A percentile compares a stretch with the other conserved stretches of the same genome.
These are phyloP conservation scores for Latrodectus hesperus DNA, from an alignment of 2,888 invertebrate genomes.

Conservation along the genomic window DNA sequence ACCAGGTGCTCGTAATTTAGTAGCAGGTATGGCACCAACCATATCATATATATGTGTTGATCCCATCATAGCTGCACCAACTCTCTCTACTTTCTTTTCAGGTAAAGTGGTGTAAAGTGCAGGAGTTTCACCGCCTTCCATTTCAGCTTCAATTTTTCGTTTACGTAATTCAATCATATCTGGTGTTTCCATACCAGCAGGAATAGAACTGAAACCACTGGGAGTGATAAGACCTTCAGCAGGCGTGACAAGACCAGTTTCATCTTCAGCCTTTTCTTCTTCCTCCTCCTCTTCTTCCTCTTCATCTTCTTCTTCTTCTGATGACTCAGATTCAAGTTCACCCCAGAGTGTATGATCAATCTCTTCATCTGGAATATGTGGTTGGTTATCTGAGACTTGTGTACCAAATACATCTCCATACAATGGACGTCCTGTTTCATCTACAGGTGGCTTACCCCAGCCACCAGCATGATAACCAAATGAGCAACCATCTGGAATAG, in stretches of 20 bases:
- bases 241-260: constrained; percentile 91
- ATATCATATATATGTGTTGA: constrained; percentile 99
- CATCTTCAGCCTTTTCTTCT: constrained; percentile 78
- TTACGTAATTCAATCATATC: constrained; percentile 98
- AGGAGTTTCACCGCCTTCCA: constrained; percentile 96
- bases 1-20: constrained; percentile 48
- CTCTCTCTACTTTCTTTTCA: constrained; percentile 92
- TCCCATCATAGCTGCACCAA: constrained; percentile 92
- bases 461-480: constrained; percentile 99
- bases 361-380: constrained; percentile 85
- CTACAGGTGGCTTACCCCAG: constrained; percentile 99
- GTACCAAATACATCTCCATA: constrained; percentile 99
- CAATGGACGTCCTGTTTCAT: constrained; percentile 96
- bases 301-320: constrained; percentile 80
- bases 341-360: constrained; percentile 97
- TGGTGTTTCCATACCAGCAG: constrained; percentile 97
- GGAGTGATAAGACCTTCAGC: constrained; percentile 92
- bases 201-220: constrained; percentile 90
- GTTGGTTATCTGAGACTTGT: constrained; percentile 74
- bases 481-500: constrained; percentile 97
- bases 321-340: constrained; percentile 93
- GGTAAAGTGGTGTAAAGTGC: constrained; percentile 95
- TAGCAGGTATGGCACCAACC: constrained; percentile 78
- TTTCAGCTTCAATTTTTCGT: constrained; percentile 95
- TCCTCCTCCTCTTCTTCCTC: constrained; percentile 77